Evolutionary conservation across 2,797 vertebrate species (phyloP).

Genomic region (Selene dorsalis): DNA sequence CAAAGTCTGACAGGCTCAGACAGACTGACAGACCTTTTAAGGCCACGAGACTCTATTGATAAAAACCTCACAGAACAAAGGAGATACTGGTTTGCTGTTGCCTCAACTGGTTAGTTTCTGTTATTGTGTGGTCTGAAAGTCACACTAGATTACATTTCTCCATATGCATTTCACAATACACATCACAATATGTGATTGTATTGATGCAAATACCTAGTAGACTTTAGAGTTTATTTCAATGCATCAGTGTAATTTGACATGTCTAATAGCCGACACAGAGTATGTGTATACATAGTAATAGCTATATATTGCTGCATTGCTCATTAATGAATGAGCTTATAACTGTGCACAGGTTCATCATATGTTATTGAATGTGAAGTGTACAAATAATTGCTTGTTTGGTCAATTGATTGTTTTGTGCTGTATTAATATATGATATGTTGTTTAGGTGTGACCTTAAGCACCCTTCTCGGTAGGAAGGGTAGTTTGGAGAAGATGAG

Average conservation of each 20-base stretch:
- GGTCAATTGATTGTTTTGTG: neutral
- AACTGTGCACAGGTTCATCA: neutral
- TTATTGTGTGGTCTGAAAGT: too few relatives aligned
- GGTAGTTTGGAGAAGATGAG: slow-evolving; percentile 92
- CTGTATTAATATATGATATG: neutral
- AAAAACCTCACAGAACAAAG: too few relatives aligned
- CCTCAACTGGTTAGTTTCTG: too few relatives aligned
- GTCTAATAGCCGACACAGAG: neutral
- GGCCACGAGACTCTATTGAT: too few relatives aligned
- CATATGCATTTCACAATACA: neutral
- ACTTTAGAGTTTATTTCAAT: neutral
- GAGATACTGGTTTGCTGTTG: too few relatives aligned
- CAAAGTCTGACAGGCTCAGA: neutral
- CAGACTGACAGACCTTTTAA: too few relatives aligned
- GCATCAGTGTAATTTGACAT: neutral
- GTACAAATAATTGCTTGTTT: neutral
- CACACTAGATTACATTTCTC: too few relatives aligned
- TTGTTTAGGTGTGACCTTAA: slow-evolving; percentile 88
- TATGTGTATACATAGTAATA: neutral
- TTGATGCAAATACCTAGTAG: neutral
- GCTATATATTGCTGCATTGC: neutral
- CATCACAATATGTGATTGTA: neutral
- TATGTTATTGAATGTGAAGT: neutral
- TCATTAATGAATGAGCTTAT: neutral
- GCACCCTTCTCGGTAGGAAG: slow-evolving; percentile 89